phyloP scores from a whole-genome alignment of 2,113 vertebrate species.

The Oreochromis spilurus region DNA sequence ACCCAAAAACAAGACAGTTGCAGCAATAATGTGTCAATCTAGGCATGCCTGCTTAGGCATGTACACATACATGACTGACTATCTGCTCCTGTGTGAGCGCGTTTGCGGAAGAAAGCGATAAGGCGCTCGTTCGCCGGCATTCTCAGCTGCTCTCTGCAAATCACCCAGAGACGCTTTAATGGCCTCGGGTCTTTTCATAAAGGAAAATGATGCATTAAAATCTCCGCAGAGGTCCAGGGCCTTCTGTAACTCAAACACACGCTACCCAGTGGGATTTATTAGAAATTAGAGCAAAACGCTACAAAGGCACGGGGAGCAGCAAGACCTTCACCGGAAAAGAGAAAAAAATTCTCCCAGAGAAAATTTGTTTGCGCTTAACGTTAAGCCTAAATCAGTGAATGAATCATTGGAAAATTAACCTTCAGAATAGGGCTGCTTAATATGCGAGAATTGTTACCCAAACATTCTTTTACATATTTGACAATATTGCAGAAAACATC shows the following conservation, averaged over 20 bases:
- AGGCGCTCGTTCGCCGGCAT: constrained; percentile 8
- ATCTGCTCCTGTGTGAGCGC: background rate
- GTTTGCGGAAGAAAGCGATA: background rate
- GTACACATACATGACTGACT: background rate
- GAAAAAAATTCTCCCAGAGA: background rate
- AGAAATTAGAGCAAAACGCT: constrained; percentile 10
- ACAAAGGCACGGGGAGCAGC: background rate
- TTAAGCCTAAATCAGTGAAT: background rate
- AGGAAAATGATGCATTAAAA: constrained; percentile 55
- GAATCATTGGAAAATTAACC: background rate
- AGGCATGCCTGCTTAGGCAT: background rate
- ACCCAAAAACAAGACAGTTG: background rate
- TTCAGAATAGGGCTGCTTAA: background rate
- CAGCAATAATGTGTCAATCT: background rate
- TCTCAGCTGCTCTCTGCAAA: constrained; percentile 60
- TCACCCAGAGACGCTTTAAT: constrained; percentile 55
- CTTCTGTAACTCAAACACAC: constrained; percentile 52
- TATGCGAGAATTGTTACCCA: background rate
- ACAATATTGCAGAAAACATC: background rate
- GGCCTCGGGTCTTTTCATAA: constrained; percentile 48
- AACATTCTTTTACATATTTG: background rate
- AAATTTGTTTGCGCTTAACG: background rate
- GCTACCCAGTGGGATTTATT: constrained; percentile 37
- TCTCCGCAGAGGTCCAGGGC: constrained; percentile 27
- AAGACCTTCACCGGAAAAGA: background rate